Evolutionary conservation across 2,888 invertebrate genomes (phyloP), one percentile per base, ranked within the genome.

Genomic region (Baronia brevicornis): DNA sequence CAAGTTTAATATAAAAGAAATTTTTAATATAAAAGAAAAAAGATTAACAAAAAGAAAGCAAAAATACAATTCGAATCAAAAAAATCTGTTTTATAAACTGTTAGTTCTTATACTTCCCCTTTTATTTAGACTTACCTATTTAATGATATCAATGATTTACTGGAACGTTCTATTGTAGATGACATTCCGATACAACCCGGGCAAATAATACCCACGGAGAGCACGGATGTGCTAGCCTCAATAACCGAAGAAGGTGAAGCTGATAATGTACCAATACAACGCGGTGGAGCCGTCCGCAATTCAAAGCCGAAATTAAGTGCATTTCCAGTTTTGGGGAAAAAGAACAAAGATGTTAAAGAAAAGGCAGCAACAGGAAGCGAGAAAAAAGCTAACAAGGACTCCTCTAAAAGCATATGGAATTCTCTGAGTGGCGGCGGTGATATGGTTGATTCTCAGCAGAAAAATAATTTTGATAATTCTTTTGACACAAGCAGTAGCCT

Each of bases 141-240:
- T n/a, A n/a, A n/a, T n/a, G n/a, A n/a, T n/a, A n/a, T n/a, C n/a
- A n/a, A n/a, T n/a, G n/a, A n/a, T n/a, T n/a, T n/a, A n/a, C n/a
- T n/a, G n/a, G n/a, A n/a, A n/a, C n/a, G n/a, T n/a, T n/a, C n/a
- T n/a, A n/a, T 82, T 86, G 33, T 85, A 94, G 95, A 95, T 85
- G 95, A 95, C 74, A 95, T 95, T 78, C 95, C 94, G 25, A 95
- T 95, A 56, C 94, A 94, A 85, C 88, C 88, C 26, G 88, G 87
- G 5, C 89, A 89, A 57, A 88, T 86, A 25, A 87, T 87, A 34
- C 78, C 85, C 5, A 69, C 75, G 3, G 90, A 90, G 33, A 82
- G 84, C 1, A 84, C 84, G 22, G 85, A 85, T 38, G 74, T 87
- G 53, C 73, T 91, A 18, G 86, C 89, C 24, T 88, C 90, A 0